Conservation (phyloP, 2,113 vertebrate genomes). For the Alectura lathami region DNA sequence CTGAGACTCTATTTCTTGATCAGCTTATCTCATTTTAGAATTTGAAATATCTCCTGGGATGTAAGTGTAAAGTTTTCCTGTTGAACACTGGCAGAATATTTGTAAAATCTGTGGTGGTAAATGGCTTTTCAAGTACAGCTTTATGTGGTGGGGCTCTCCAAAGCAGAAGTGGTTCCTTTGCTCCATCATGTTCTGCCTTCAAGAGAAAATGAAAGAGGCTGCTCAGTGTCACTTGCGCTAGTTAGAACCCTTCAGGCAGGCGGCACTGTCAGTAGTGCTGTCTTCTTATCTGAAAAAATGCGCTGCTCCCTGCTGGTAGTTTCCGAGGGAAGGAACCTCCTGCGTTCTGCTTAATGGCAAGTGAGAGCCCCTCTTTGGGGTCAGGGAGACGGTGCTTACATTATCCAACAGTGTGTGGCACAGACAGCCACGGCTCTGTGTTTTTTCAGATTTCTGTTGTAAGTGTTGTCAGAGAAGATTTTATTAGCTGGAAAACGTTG, state of each 20-base stretch:
- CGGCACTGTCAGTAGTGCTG: background rate
- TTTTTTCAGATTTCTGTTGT: background rate
- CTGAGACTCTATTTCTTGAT: background rate
- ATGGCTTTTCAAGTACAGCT: background rate
- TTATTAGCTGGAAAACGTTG: background rate
- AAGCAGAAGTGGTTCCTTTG: background rate
- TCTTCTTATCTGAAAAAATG: background rate
- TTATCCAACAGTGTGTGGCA: background rate
- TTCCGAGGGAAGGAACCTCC: background rate
- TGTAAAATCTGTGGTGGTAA: background rate
- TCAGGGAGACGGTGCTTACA: accelerated
- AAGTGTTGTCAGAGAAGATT: background rate
- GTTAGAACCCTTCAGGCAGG: background rate
- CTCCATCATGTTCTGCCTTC: background rate
- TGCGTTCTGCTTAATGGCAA: background rate
- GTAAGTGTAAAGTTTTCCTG: background rate
- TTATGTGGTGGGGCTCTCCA: background rate
- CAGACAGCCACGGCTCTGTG: background rate
- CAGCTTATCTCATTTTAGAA: background rate
- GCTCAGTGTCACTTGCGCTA: background rate
- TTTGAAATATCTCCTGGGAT: background rate
- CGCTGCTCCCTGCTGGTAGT: background rate
- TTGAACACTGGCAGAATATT: background rate
- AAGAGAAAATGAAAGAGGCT: background rate
- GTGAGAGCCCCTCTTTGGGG: background rate